Base-by-base conservation (phyloP, 2,888 invertebrate genomes). In the Zele albiditarsus region DNA sequence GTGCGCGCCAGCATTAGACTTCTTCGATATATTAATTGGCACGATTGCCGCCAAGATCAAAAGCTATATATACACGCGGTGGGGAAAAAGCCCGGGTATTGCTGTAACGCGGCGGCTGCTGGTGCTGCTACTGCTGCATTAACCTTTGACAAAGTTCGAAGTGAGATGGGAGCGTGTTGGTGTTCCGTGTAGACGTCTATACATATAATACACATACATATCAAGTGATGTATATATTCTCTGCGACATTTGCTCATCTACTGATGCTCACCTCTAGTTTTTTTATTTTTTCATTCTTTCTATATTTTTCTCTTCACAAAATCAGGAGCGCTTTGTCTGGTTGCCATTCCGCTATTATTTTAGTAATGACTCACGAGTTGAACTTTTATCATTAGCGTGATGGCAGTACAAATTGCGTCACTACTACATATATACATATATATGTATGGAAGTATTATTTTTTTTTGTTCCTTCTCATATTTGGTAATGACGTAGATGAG, bases 281-380 rank as follows among this genome's bases (percentile, higher is more conserved):
- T 60, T 60, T 28, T 16, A n/a, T 28, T 60, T 60, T 60, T n/a
- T 31, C 3, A 28, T 20, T 53, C 49, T 53, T 53, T 53, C n/a
- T 53, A 20, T 42, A 10, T 20, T 23, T 8, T 23, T 53, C 4
- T 78, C 78, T 77, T 78, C 80, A 81, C 78, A 78, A 77, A 83
- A 84, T 84, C 75, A 71, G 60, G 58, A n/a, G 38, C 42, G 38
- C 20, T 66, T 31, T 66, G 38, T 42, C 28, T 31, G 28, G 49
- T 20, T 68, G 53, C n/a, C 27, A 14, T 20, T 49, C 27, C 42
- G 49, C 70, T 60, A 28, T 65, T 38, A 49, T 57, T 12, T 58
- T 28, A 60, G 60, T 70, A 76, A 63, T 82, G 79, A 82, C 78
- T 81, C 76, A 28, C 76, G 65, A 25, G 23, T 46, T 46, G 46